Percentiles rank a stretch among this genome's conserved stretches.
These are phyloP conservation scores for Lepisosteus oculatus DNA, from an alignment of 2,113 vertebrate species.

Conservation along the genomic window DNA sequence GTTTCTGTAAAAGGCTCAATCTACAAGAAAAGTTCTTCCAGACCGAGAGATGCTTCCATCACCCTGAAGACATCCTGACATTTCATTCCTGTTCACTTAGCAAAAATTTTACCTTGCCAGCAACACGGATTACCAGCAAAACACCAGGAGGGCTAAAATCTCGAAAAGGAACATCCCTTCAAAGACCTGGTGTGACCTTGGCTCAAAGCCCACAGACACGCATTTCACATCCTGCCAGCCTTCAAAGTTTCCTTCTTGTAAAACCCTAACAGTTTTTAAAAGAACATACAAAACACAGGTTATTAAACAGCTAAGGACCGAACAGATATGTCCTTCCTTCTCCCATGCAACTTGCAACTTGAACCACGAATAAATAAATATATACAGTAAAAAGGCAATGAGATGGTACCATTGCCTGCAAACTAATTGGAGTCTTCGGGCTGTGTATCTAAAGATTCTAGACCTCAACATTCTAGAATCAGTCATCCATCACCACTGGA, in stretches of 20 bases:
- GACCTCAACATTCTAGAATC: too few species aligned
- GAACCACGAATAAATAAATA: too few species aligned
- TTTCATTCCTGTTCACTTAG: constrained; percentile 41
- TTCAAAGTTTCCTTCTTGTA: constrained; percentile 6
- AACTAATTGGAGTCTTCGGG: too few species aligned
- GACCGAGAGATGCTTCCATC: constrained; percentile 29
- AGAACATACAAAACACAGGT: too few species aligned
- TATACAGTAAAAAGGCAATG: too few species aligned
- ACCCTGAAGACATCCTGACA: constrained; percentile 31
- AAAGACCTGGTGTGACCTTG: constrained; percentile 31
- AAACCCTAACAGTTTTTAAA: too few species aligned
- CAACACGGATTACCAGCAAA: constrained; percentile 35
- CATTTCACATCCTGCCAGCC: constrained; percentile 15
- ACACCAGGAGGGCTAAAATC: constrained; percentile 33
- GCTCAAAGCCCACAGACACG: constrained; percentile 27
- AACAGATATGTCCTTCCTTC: too few species aligned
- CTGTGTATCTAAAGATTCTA: too few species aligned
- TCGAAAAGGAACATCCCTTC: constrained; percentile 26
- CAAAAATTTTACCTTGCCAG: constrained; percentile 36
- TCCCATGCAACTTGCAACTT: too few species aligned
- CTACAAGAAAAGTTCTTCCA: constrained; percentile 2
- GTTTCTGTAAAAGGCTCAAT: neutral
- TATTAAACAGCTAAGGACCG: too few species aligned
- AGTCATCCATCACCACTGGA: too few species aligned
- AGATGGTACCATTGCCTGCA: too few species aligned